Base-by-base conservation (phyloP, 2,888 invertebrate species). In the Drosophila mayaguana region DNA sequence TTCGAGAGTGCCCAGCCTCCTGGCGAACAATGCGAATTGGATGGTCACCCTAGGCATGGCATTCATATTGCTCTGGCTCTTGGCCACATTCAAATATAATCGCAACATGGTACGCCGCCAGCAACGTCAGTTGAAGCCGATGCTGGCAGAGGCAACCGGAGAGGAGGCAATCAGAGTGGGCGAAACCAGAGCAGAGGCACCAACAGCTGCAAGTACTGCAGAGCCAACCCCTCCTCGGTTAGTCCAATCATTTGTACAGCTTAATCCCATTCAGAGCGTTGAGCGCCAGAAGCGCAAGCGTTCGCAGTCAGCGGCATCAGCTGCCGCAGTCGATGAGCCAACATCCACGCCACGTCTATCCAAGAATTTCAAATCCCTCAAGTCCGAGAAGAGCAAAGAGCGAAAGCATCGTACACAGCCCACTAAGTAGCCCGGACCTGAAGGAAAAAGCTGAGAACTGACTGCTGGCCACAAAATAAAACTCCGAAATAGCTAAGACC, bases 191-290 rank as follows among this genome's bases (percentile, higher is more conserved):
- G 22, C 7, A 2, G 6, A 22, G 45, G 7, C 1, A 45, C 7
- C 22, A 22, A 1, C 22, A 22, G 8, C 42, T 38, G 9, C 1
- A 14, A 11, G 16, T 7, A 11, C 16, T 2, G 43, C 42, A 4
- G 20, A 18, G 2, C 11, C 40, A 12, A 9, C n/a, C 34, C 18
- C 22, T 4, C 11, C 43, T 2, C 43, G 12, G 14, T 3, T 28
- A 20, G 11, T 32, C n/a, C 60, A 56, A 20, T 4, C 57, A 46
- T 46, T 53, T 22, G 11, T 16, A 25, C 42, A n/a, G 20, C 57
- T 43, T 34, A 69, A 73, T 68, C 62, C 61, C 40, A 43, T 48
- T 5, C 63, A 62, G 28, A 63, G 63, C 48, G 56, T 67, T 63
- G 75, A 75, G 53, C 32, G 57, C 14, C 55, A 63, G 55, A 59